Evolutionary conservation across 2,888 invertebrate genomes (phyloP), one percentile per base, ranked within the genome.

Genomic region (Melitaea athalia): DNA sequence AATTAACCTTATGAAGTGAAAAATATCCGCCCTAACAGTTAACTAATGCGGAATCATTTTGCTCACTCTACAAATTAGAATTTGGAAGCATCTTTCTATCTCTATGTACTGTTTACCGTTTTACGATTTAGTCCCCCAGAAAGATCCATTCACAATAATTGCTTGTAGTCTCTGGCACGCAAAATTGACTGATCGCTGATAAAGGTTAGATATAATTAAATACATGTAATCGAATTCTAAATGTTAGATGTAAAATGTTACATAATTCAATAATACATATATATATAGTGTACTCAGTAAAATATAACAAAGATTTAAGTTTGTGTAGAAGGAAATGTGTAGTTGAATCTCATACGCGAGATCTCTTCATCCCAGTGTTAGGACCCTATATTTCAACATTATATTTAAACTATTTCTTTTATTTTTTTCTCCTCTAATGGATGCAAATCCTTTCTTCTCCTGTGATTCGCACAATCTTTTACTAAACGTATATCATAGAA

Each of bases 271-370:
- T 70, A 72, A 72, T 50, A 57, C 55, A 68, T 64, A 33, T n/a
- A n/a, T n/a, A 33, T 33, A 72, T 62, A 67, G 63, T 69, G 64
- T 74, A 73, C 66, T 71, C 67, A 68, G 63, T 62, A 59, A 57
- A 42, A 12, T 33, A 55, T 69, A 59, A 63, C 70, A 68, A 67
- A 70, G n/a, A 63, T 49, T 81, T 74, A 78, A 79, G 60, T 68
- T 72, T 68, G 67, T 60, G 69, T 75, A 75, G 73, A 79, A 75
- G 73, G 74, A 75, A 76, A 75, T 69, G 74, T 80, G 76, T 78
- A 80, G 76, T 69, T n/a, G 72, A 78, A 77, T 81, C 80, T 80
- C 79, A 72, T 76, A 78, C 74, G 78, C 74, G 78, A 78, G 77
- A 72, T 68, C 60, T 63, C 52, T 62, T 72, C 52, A 8, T 64